Evolutionary conservation across 1,140 invertebrate genomes (phyloP), one percentile per base, ranked within the genome.

Genomic region (Vollenhovia emeryi): DNA sequence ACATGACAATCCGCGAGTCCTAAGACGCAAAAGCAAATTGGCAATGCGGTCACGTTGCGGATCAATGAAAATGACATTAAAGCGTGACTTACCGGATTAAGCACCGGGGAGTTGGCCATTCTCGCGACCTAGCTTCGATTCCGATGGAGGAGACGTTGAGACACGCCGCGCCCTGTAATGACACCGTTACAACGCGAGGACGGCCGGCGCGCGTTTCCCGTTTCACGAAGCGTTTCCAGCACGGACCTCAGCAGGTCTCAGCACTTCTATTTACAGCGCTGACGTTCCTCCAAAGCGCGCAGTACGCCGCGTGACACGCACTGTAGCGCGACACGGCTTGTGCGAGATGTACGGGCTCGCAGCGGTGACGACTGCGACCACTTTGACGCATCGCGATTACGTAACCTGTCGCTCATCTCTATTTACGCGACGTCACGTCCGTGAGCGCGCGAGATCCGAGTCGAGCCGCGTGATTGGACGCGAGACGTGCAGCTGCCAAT

Each of bases 191-290:
- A 64, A 86, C 4, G 45, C 21, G 43, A 86, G 60, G 33, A 87
- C 33, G 36, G 36, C 27, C 60, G 9, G n/a, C 18, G 43, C 30
- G 74, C n/a, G n/a, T 86, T 75, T 15, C 27, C 18, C 33, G 50
- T 74, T 66, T n/a, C 36, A 52, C 60, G 73, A 73, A 74, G 43
- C 76, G 60, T 55, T 82, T 78, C 33, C 66, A 62, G 21, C 57
- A 6, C 57, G 15, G 5, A 59, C n/a, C n/a, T n/a, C n/a, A n/a
- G n/a, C n/a, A n/a, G n/a, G n/a, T n/a, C n/a, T 30, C 33, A 43
- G 74, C 64, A 84, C 60, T 88, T 92, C 92, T 93, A 92, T 92
- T 93, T 92, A 90, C 85, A 92, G 92, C 86, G 90, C 68, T 92
- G 91, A 93, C 91, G 91, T 89, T 74, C 86, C 24, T 59, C 11